Conservation (phyloP, 2,797 vertebrate species). For the Florisuga fusca region DNA sequence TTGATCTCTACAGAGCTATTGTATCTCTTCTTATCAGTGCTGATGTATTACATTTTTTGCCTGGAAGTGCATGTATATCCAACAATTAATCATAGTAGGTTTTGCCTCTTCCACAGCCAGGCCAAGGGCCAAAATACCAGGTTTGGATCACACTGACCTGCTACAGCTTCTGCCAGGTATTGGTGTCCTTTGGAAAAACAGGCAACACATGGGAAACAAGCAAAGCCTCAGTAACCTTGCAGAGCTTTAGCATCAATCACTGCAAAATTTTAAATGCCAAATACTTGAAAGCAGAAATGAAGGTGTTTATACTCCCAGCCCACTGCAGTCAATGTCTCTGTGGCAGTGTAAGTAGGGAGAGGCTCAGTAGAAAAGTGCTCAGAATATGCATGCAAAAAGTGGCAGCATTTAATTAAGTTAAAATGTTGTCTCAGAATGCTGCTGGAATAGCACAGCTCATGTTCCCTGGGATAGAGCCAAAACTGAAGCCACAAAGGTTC, state of each 20-base stretch:
- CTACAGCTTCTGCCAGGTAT: not conserved
- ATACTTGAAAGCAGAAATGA: not conserved
- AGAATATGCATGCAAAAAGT: not conserved
- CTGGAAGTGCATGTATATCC: not conserved
- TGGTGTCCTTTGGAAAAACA: not conserved
- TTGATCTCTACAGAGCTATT: not conserved
- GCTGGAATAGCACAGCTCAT: not conserved
- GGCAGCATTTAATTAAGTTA: not conserved
- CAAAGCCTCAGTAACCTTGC: too few species aligned
- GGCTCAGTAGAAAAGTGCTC: not conserved
- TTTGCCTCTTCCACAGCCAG: not conserved
- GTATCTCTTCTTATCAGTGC: not conserved
- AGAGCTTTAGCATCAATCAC: not conserved
- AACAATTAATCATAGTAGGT: not conserved
- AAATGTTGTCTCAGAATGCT: not conserved
- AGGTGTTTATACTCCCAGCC: not conserved
- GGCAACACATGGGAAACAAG: too few species aligned
- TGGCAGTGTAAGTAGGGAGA: not conserved
- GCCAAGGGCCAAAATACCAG: not conserved
- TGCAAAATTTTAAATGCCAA: not conserved
- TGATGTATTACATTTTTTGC: not conserved
- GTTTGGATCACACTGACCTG: not conserved
- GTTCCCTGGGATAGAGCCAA: not conserved
- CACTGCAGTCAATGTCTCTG: not conserved
- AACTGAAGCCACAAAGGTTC: not conserved